These are phyloP conservation scores for Poeciliopsis infans DNA, from an alignment of 2,797 vertebrate genomes.

Conservation along the genomic window DNA sequence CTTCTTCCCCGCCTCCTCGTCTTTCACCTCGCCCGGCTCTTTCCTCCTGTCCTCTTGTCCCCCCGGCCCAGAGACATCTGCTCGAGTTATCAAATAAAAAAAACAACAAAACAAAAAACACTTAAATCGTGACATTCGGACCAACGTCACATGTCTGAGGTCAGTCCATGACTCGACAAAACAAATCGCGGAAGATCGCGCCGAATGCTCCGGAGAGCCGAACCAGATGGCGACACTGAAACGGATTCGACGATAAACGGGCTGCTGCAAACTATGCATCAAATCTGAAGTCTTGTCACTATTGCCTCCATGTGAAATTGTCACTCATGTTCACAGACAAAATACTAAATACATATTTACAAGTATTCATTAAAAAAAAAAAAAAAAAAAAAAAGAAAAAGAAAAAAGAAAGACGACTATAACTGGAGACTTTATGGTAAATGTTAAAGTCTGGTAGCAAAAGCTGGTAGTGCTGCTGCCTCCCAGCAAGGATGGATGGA, in stretches of 20 bases:
- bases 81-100: neutral
- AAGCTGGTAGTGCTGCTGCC: neutral
- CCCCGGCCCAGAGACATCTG: neutral
- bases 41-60: neutral
- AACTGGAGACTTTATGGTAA: neutral
- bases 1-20: constrained; percentile 9
- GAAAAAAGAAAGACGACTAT: neutral
- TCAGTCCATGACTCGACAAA: neutral
- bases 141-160: neutral
- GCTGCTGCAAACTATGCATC: neutral
- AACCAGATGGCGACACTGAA: neutral
- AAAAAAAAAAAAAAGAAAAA: no score
- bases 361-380: neutral
- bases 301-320: neutral
- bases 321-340: neutral
- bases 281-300: neutral
- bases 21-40: neutral
- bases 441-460: neutral
- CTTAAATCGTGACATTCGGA: neutral
- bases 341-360: neutral
- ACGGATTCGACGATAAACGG: neutral
- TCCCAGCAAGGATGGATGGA: neutral
- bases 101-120: neutral
- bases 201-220: neutral
- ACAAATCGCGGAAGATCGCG: neutral